Conservation (phyloP, 2,797 vertebrate genomes). For the Pristis pectinata region DNA sequence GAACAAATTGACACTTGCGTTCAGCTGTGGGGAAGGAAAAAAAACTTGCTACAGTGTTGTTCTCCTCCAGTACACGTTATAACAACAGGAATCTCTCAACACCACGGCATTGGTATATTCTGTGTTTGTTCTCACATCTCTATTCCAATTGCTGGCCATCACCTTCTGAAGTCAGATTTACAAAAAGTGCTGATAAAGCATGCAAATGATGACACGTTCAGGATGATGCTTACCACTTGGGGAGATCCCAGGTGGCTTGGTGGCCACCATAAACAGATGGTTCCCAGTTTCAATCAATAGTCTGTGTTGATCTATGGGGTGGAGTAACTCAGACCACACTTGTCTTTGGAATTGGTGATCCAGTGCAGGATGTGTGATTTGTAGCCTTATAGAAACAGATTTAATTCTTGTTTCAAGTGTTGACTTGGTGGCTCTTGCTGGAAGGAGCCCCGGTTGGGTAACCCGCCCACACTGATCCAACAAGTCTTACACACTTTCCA, state of each 20-base stretch:
- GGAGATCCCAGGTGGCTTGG: not conserved
- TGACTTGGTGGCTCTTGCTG: no score
- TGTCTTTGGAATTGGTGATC: not conserved
- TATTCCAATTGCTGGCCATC: not conserved
- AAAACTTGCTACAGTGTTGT: not conserved
- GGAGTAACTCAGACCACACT: not conserved
- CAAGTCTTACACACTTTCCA: not conserved
- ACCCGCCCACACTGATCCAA: not conserved
- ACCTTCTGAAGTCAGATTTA: not conserved
- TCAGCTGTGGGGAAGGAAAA: slow-evolving; percentile 51
- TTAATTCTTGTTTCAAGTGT: not conserved
- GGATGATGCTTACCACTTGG: no score
- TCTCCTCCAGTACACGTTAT: no score
- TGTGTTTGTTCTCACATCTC: no score
- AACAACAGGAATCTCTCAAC: not conserved
- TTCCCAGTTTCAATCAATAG: not conserved
- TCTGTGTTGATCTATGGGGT: not conserved
- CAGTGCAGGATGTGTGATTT: not conserved
- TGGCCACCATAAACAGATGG: not conserved
- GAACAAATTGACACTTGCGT: slow-evolving; percentile 62
- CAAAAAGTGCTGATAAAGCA: not conserved
- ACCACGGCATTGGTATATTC: not conserved
- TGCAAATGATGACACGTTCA: not conserved
- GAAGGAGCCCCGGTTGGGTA: not conserved
- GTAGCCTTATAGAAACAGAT: no score